Evolutionary conservation across 1,140 invertebrate genomes (phyloP).

Genomic region (Hydropsyche tenuis): DNA sequence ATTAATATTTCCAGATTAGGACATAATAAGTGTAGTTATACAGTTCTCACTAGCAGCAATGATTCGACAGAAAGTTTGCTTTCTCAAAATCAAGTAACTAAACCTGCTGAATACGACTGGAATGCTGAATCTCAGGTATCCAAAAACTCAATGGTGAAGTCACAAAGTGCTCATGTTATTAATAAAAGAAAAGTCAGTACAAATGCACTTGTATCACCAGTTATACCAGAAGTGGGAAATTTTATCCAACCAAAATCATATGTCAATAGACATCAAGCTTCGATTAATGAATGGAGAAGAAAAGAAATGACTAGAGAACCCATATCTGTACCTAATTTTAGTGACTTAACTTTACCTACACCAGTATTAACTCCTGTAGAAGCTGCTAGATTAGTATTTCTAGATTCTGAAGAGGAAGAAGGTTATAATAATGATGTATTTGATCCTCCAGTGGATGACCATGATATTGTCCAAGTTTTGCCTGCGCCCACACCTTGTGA

Average conservation of each 20-base stretch:
- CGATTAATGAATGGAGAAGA: conserved; percentile 51
- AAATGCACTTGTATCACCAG: conserved; percentile 46
- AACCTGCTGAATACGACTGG: conserved; percentile 52
- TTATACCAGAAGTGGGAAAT: conserved; percentile 53
- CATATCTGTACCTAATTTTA: conserved; percentile 79
- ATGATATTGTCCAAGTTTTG: conserved; percentile 50
- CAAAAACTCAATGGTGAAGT: conserved; percentile 64
- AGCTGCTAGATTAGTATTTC: conserved; percentile 72
- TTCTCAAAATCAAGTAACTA: conserved; percentile 52
- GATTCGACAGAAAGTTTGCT: conserved; percentile 73
- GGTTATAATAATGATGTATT: conserved; percentile 58
- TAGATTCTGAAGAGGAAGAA: conserved; percentile 73
- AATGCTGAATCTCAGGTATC: conserved; percentile 47
- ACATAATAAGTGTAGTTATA: conserved; percentile 74
- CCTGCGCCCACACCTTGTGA: conserved; percentile 48
- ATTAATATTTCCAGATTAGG: conserved; percentile 74
- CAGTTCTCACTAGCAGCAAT: conserved; percentile 70
- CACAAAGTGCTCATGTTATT: conserved; percentile 68
- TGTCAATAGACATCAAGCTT: conserved; percentile 40
- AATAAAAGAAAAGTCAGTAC: conserved; percentile 57
- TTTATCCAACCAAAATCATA: conserved; percentile 38
- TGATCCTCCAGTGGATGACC: conserved; percentile 44
- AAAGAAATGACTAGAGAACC: conserved; percentile 71
- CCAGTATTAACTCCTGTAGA: conserved; percentile 73
- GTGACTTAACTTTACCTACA: conserved; percentile 68